Percentiles rank a stretch among this genome's conserved stretches.
phyloP scores from a whole-genome alignment of 2,888 invertebrate genomes.

The Hyppa rectilinea region DNA sequence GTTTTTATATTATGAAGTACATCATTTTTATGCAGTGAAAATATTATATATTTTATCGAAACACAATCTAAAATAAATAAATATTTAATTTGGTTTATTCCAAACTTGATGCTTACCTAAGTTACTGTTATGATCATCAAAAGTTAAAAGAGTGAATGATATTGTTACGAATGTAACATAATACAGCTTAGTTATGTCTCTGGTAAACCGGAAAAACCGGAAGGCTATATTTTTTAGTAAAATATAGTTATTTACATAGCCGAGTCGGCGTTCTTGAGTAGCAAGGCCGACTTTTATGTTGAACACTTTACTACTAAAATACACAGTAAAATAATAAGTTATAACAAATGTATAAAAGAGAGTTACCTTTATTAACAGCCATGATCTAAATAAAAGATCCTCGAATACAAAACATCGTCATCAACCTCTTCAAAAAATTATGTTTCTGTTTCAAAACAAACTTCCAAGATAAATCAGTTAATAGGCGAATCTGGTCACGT shows the following conservation, averaged over 20 bases:
- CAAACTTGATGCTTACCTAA: neutral
- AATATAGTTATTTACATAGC: slow-evolving; percentile 47
- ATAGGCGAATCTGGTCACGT: slow-evolving; percentile 20
- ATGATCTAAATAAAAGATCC: slow-evolving; percentile 68
- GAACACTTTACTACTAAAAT: slow-evolving; percentile 16
- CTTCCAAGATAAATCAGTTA: slow-evolving; percentile 20
- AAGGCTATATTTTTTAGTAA: slow-evolving; percentile 44
- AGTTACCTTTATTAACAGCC: slow-evolving; percentile 74
- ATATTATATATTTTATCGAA: neutral
- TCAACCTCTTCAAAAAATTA: slow-evolving; percentile 52
- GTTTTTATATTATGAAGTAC: too few relatives aligned
- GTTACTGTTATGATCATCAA: neutral
- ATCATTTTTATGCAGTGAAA: neutral
- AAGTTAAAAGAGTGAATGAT: neutral
- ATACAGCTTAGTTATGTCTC: slow-evolving; percentile 4
- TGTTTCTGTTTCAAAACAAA: slow-evolving; percentile 46
- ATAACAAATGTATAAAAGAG: slow-evolving; percentile 45
- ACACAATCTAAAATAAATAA: neutral
- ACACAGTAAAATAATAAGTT: neutral
- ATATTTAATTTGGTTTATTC: neutral
- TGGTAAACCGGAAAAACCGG: slow-evolving; percentile 52
- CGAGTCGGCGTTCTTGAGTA: slow-evolving; percentile 43
- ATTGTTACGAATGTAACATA: slow-evolving; percentile 24
- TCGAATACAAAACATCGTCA: slow-evolving; percentile 65
- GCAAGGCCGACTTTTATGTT: slow-evolving; percentile 22